These are phyloP conservation scores for Nasonovia ribisnigri DNA, from an alignment of 2,888 invertebrate genomes.

Conservation along the genomic window DNA sequence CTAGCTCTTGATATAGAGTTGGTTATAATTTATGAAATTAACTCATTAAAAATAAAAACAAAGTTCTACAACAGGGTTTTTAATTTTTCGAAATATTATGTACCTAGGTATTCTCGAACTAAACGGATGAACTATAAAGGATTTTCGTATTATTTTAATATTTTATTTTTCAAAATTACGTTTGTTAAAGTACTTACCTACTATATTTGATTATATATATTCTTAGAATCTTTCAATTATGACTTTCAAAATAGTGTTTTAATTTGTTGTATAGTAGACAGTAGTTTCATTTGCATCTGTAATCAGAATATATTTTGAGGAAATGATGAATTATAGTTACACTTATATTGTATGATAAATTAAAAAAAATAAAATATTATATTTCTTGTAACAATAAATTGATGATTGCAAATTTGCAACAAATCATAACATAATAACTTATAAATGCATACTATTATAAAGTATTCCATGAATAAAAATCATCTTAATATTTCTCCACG, in stretches of 20 bases:
- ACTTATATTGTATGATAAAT: background rate
- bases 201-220: background rate
- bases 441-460: background rate
- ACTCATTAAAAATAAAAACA: background rate
- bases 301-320: background rate
- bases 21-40: background rate
- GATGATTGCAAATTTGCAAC: background rate
- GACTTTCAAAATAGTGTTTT: background rate
- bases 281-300: background rate
- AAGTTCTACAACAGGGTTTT: background rate
- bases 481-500: background rate
- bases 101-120: background rate
- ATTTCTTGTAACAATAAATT: background rate
- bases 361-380: background rate
- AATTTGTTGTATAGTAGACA: background rate
- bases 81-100: background rate
- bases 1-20: background rate
- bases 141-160: background rate
- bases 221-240: background rate
- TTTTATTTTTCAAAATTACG: background rate
- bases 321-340: background rate
- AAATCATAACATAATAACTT: background rate
- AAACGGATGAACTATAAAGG: background rate
- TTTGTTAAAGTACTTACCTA: background rate
- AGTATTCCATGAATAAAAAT: background rate